Evolutionary conservation across 1,140 invertebrate genomes (phyloP).

Genomic region (Drosophila orosa): DNA sequence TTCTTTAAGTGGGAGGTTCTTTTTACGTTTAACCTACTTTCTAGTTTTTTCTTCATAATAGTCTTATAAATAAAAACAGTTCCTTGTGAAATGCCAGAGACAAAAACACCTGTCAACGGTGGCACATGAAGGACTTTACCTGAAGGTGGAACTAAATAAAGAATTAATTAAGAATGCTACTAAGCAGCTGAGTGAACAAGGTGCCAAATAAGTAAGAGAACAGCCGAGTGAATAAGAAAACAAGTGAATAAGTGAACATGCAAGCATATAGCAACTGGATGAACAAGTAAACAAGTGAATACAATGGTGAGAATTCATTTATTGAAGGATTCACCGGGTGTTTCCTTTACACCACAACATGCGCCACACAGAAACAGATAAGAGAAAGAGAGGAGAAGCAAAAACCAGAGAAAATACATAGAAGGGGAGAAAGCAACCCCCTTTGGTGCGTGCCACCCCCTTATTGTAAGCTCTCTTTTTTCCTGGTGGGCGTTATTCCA

Average conservation of each 20-base stretch:
- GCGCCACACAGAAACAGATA: not conserved
- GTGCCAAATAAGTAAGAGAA: not conserved
- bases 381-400: not conserved
- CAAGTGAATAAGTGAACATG: not conserved
- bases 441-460: slow-evolving; percentile 5
- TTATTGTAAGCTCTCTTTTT: not conserved
- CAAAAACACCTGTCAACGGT: slow-evolving; percentile 47
- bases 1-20: not conserved
- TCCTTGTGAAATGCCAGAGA: not conserved
- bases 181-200: not conserved
- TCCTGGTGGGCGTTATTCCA: not conserved
- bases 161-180: not conserved
- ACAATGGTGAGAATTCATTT: not conserved
- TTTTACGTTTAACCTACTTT: not conserved
- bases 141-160: not conserved
- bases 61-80: not conserved
- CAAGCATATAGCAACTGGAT: too few relatives aligned
- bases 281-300: not conserved
- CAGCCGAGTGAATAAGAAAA: not conserved
- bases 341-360: slow-evolving; percentile 1
- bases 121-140: not conserved
- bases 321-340: not conserved
- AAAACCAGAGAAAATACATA: not conserved
- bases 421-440: slow-evolving; percentile 16
- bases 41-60: not conserved